These are phyloP conservation scores for Atta texana DNA, from an alignment of 1,140 invertebrate genomes.

Conservation along the genomic window DNA sequence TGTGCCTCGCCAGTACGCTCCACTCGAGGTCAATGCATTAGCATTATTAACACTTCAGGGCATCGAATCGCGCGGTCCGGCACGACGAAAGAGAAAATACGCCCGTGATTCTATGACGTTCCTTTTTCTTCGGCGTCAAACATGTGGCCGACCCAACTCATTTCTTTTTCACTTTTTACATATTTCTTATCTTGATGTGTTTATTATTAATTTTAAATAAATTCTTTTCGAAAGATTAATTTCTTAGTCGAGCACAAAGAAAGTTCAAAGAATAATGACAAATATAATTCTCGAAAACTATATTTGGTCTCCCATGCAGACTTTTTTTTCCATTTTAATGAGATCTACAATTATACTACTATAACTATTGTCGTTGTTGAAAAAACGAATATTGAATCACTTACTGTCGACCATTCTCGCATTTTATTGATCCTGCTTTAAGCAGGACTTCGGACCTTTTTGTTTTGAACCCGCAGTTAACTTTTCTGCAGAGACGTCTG, in stretches of 20 bases:
- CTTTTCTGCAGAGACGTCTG: constrained; percentile 50
- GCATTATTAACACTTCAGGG: constrained; percentile 79
- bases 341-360: background rate
- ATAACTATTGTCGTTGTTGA: background rate
- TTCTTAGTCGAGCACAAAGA: too few species aligned
- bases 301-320: constrained; percentile 6
- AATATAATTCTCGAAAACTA: background rate
- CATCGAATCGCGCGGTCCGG: constrained; percentile 8
- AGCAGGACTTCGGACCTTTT: constrained; percentile 39
- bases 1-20: constrained; percentile 60
- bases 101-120: constrained; percentile 15
- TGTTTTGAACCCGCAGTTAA: constrained; percentile 51
- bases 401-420: constrained; percentile 23
- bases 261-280: background rate
- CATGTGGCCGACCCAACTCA: background rate
- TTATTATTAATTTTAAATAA: background rate
- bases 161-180: constrained; percentile 20
- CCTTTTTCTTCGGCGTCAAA: background rate
- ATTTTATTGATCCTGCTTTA: constrained; percentile 68
- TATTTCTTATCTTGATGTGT: background rate
- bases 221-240: background rate
- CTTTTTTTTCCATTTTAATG: constrained; percentile 1
- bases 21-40: constrained; percentile 80
- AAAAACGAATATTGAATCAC: constrained; percentile 22
- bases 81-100: constrained; percentile 51